Evolutionary conservation across 2,113 vertebrate species (phyloP).

Genomic region (Corydoras sp.): DNA sequence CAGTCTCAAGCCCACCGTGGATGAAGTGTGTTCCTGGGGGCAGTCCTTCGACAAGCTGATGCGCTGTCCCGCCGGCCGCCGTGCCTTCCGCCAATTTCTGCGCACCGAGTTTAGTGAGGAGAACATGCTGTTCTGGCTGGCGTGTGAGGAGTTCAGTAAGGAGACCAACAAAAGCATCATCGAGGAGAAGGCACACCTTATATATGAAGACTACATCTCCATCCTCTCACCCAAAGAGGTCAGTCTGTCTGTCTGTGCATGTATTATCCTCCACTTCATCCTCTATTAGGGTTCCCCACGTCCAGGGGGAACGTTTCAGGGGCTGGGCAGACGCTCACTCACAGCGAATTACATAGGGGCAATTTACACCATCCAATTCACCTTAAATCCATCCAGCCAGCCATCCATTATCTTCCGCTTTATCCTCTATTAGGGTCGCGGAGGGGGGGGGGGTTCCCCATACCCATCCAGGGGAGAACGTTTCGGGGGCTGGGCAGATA

Average conservation of each 20-base stretch:
- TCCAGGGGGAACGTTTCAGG: no score
- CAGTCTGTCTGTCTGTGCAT: conserved; percentile 1
- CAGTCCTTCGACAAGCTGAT: conserved; percentile 96
- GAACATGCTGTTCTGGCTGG: conserved; percentile 99
- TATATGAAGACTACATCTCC: conserved; percentile 98
- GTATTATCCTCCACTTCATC: neutral
- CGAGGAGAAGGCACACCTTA: conserved; percentile 86
- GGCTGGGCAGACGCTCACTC: no score
- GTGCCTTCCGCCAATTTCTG: conserved; percentile 89
- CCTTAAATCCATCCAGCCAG: no score
- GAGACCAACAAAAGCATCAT: conserved; percentile 79
- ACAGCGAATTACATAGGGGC: no score
- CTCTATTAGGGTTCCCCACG: no score
- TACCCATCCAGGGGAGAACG: no score
- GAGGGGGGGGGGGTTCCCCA: no score
- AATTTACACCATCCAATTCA: no score
- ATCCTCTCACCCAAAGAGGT: conserved; percentile 99
- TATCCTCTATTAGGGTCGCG: no score
- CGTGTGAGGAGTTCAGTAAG: conserved; percentile 87
- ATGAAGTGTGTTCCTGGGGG: conserved; percentile 85
- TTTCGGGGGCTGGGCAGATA: no score
- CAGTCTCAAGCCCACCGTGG: conserved; percentile 82
- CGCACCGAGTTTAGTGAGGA: conserved; percentile 97
- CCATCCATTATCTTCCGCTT: no score
- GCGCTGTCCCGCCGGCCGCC: conserved; percentile 82